Percentiles rank a stretch among this genome's conserved stretches.
Conservation (phyloP, 1,140 invertebrate species). For the Heliconius congener region DNA sequence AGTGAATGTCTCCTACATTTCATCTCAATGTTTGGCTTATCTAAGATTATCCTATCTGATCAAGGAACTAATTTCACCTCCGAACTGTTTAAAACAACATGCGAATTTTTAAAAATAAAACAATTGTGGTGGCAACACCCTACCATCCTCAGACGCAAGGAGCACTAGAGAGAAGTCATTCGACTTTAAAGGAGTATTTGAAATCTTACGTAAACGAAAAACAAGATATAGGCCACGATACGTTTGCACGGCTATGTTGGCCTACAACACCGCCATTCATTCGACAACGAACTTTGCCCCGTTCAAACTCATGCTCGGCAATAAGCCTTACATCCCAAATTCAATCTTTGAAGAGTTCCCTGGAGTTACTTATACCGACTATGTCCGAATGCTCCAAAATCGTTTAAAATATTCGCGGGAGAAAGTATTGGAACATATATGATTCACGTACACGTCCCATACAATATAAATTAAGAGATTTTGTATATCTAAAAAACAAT, state of each 20-base stretch:
- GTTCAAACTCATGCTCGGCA: slow-evolving; percentile 10
- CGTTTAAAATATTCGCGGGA: slow-evolving; percentile 28
- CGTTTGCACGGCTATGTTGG: slow-evolving; percentile 23
- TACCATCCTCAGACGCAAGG: slow-evolving; percentile 35
- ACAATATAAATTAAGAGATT: slow-evolving; percentile 28
- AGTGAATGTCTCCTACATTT: slow-evolving; percentile 27
- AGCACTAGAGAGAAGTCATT: slow-evolving; percentile 24
- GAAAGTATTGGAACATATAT: slow-evolving; percentile 36
- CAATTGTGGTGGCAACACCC: slow-evolving; percentile 24
- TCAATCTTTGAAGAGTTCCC: slow-evolving; percentile 28
- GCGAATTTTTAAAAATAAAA: slow-evolving; percentile 32
- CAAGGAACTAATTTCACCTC: slow-evolving; percentile 29
- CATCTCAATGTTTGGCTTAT: slow-evolving; percentile 30
- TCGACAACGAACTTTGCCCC: slow-evolving; percentile 9
- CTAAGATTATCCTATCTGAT: slow-evolving; percentile 30
- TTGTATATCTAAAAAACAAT: slow-evolving; percentile 20
- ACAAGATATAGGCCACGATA: slow-evolving; percentile 18
- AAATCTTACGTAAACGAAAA: slow-evolving; percentile 25
- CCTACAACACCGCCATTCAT: slow-evolving; percentile 17
- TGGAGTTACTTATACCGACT: slow-evolving; percentile 33
- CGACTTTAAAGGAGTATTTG: slow-evolving; percentile 26
- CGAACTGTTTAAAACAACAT: slow-evolving; percentile 30
- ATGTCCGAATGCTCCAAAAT: slow-evolving; percentile 37
- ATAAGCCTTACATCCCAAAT: slow-evolving; percentile 24
- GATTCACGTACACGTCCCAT: not conserved